Evolutionary conservation across 2,113 vertebrate genomes (phyloP).

Genomic region (Myodes glareolus): DNA sequence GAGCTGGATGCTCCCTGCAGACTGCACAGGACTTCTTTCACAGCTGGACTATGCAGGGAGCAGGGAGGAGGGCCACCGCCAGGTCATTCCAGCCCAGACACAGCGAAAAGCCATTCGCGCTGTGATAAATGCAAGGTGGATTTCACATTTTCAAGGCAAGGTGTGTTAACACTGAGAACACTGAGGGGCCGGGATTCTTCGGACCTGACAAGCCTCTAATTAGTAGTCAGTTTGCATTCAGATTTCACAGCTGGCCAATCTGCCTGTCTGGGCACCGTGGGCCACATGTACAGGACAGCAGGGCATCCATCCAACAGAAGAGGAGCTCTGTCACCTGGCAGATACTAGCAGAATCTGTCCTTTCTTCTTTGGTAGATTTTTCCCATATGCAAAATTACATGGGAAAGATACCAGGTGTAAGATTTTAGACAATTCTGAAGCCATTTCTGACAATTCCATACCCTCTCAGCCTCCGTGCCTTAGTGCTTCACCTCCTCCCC

Average conservation of each 20-base stretch:
- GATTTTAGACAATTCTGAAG: no score
- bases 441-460: no score
- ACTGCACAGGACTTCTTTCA: background rate
- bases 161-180: conserved; percentile 42
- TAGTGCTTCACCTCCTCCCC: no score
- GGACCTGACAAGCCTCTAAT: conserved; percentile 64
- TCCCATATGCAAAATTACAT: background rate
- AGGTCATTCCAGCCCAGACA: background rate
- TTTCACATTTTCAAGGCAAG: conserved; percentile 3
- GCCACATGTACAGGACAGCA: conserved; percentile 54
- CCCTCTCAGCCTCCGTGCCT: no score
- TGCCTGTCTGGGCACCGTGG: conserved; percentile 31
- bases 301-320: conserved; percentile 45
- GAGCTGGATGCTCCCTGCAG: rapidly evolving
- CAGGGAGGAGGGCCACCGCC: background rate
- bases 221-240: conserved; percentile 57
- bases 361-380: conserved; percentile 5
- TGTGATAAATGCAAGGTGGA: background rate
- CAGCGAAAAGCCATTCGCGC: background rate
- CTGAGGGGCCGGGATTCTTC: conserved; percentile 22
- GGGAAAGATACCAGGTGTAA: background rate
- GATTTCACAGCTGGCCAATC: conserved; percentile 77
- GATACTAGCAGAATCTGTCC: background rate
- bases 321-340: background rate
- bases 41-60: rapidly evolving